Evolutionary conservation across 2,797 vertebrate species (phyloP), one percentile per base, ranked within the genome.

Genomic region (Oreochromis grahami): DNA sequence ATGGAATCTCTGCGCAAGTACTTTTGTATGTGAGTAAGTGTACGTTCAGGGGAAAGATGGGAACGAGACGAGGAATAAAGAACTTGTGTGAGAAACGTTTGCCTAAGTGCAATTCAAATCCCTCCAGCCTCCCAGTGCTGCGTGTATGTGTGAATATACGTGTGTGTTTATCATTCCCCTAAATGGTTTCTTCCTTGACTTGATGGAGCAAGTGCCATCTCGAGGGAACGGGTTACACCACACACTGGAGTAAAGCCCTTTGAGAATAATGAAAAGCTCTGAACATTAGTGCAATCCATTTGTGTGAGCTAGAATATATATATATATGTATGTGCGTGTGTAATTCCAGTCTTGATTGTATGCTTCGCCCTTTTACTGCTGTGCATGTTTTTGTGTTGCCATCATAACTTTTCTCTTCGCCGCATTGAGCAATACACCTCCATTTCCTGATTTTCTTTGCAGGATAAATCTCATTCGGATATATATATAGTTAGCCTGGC

Each of bases 121-220:
- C 91, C 90, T 92, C 86, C 86, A 88, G 92, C 86, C 90, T 93
- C 79, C 84, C 43, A 76, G 83, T 91, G 87, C 56, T 82, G 77
- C 60, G 80, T 74, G 50, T 81, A 83, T 52, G 77, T 82, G 76
- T 86, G 72, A 79, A 34, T 87, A 78, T 90, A 65, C 84, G 52
- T 80, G 81, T 93, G 88, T 95, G 92, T 94, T 88, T 94, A 90
- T 94, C 91, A 94, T 94, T 94, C 87, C 85, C 85, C 94, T 95
- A 94, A 96, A 96, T 95, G 93, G 88, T 93, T 95, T 95, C 94
- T 93, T 94, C 94, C 92, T 93, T 92, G 90, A 93, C 91, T 93
- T 94, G 94, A 96, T 94, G 91, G 94, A 95, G 90, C 93, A 92
- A 93, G 95, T 91, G 91, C 80, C 89, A 87, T 93, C 94, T 94